Base-by-base conservation (phyloP, 1,140 invertebrate species). In the Lordiphosa clarofinis region DNA sequence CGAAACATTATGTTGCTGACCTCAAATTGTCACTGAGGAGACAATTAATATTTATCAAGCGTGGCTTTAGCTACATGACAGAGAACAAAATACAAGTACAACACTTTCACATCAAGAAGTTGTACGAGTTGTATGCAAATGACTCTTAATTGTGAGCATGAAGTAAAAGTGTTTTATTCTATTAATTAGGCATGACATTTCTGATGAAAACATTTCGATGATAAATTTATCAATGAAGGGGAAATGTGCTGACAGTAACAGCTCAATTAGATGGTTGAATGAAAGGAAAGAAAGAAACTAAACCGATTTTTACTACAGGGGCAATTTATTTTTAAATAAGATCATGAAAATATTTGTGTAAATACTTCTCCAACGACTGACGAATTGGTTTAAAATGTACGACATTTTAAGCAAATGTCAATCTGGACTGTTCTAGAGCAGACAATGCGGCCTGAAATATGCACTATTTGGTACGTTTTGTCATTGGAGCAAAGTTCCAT, bases 11-110 rank as follows among this genome's bases (percentile, higher is more conserved):
- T 58, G 60, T 46, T 56, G 57, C 55, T 72, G 76, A 82, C 76
- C 76, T 75, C 67, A 82, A 82, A 81, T 63, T 68, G 72, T 82
- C 67, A 56, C 37, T 46, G 59, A 21, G 36, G 54, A 40, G 44
- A 58, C 73, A 84, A 82, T 81, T 81, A 82, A 82, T 84, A 76
- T 82, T 73, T 82, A 82, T 82, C 72, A 76, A 58, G 59, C 55
- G 13, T 38, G 42, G 44, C 65, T 75, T 71, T 38, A 36, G 31
- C 58, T 38, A 39, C 43, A 78, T 50, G 71, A 67, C 56, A 71
- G 38, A 42, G 9, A 57, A 56, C 39, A 46, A 60, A 49, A 42
- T 56, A 33, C 28, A 59, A 43, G 38, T 37, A 42, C 44, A 39
- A 40, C 42, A 76, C 61, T 76, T 79, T 66, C 61, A 15, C 74